Evolutionary conservation across 1,140 invertebrate genomes (phyloP).

Genomic region (Cherax quadricarinatus): DNA sequence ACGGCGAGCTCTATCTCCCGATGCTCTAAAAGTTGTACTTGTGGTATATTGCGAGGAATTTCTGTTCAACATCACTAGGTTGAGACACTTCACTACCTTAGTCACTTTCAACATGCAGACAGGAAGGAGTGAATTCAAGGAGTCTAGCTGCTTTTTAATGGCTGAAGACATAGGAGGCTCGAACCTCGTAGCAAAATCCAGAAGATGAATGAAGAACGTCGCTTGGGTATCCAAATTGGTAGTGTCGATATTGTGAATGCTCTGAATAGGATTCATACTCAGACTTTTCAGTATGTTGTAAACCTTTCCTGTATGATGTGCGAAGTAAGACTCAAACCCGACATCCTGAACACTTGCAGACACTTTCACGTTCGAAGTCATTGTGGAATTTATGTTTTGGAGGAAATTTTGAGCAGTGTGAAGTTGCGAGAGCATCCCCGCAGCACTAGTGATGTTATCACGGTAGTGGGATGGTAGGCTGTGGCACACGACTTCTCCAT

Average conservation of each 20-base stretch:
- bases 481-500: neutral
- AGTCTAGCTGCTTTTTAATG: neutral
- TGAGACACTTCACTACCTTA: no score
- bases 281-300: neutral
- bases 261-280: neutral
- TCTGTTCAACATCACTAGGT: no score
- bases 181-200: neutral
- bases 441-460: neutral
- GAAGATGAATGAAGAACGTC: neutral
- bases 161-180: neutral
- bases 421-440: neutral
- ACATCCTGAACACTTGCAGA: neutral
- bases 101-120: no score
- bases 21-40: no score
- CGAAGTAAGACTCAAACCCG: neutral
- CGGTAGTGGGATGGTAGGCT: neutral
- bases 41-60: no score
- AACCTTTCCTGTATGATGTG: neutral
- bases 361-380: neutral
- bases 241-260: neutral
- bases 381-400: neutral
- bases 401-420: neutral
- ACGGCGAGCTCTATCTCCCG: no score
- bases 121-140: neutral
- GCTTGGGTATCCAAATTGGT: neutral